Percentiles rank a stretch among this genome's conserved stretches.
Evolutionary conservation across 2,797 vertebrate species (phyloP).

Genomic region (Gymnopithys bicolor): DNA sequence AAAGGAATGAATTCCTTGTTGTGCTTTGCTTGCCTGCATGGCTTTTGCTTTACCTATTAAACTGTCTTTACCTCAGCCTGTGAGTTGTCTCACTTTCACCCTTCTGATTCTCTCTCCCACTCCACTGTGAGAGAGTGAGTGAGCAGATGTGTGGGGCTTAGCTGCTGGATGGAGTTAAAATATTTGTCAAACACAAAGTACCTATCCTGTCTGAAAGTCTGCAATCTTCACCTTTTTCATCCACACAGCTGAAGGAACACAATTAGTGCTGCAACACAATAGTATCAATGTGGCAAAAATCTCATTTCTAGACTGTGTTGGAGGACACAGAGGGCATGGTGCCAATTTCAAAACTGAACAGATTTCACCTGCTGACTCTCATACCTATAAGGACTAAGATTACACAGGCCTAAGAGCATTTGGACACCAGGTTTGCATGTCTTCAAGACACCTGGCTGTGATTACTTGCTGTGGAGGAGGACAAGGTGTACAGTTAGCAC

Average conservation of each 20-base stretch:
- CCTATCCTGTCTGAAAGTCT: neutral
- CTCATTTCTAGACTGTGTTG: neutral
- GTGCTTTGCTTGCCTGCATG: accelerated
- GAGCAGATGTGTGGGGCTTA: neutral
- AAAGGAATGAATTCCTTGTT: neutral
- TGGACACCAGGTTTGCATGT: neutral
- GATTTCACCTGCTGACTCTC: neutral
- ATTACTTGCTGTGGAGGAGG: neutral
- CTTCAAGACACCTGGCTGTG: neutral
- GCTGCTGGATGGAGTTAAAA: neutral
- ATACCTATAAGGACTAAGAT: neutral
- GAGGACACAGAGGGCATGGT: neutral
- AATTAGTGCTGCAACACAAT: neutral
- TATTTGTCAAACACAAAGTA: accelerated
- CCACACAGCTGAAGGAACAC: neutral
- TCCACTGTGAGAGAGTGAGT: accelerated
- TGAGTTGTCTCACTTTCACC: neutral
- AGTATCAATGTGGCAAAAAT: neutral
- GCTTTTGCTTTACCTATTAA: neutral
- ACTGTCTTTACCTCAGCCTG: neutral
- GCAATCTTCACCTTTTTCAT: neutral
- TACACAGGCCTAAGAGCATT: neutral
- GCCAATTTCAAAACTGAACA: neutral
- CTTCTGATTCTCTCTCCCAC: neutral
- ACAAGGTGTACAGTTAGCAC: neutral